Conservation (phyloP, 2,113 vertebrate genomes). For the Nibea coibor region DNA sequence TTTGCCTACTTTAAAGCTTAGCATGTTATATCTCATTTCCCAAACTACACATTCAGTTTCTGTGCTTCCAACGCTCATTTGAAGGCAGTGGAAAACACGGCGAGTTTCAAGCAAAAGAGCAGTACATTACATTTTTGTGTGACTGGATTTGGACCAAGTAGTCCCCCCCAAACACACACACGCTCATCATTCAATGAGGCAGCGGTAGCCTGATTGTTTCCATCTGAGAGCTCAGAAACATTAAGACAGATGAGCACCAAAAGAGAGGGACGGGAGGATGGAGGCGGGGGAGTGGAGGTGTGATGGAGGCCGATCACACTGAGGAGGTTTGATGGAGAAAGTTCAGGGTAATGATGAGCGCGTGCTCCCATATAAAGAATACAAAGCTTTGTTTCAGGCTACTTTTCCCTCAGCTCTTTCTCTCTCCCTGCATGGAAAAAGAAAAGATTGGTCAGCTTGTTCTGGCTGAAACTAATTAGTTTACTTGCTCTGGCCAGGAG, state of each 20-base stretch:
- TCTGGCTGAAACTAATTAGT: constrained; percentile 32
- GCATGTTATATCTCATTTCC: not conserved
- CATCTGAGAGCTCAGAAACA: constrained; percentile 53
- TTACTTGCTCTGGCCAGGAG: constrained; percentile 58
- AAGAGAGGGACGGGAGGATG: not conserved
- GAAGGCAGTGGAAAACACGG: constrained; percentile 7
- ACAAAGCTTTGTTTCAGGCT: constrained; percentile 6
- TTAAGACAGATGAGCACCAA: constrained; percentile 33
- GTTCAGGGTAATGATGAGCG: not conserved
- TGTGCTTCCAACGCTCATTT: not conserved
- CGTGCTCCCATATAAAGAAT: constrained; percentile 1
- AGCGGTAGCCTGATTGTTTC: constrained; percentile 68
- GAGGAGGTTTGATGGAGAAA: not conserved
- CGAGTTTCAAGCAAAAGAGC: constrained; percentile 25
- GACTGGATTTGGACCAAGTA: constrained; percentile 28
- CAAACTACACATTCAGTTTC: not conserved
- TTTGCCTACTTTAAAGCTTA: not conserved
- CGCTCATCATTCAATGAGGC: constrained; percentile 18
- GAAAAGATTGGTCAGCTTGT: not conserved
- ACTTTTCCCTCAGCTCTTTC: not conserved
- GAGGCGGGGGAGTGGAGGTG: constrained; percentile 16
- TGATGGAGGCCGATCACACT: constrained; percentile 6
- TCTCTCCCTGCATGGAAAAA: not conserved
- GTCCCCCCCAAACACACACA: not conserved
- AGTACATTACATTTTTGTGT: not conserved